phyloP scores from a whole-genome alignment of 2,888 invertebrate genomes.

The Patella pellucida region DNA sequence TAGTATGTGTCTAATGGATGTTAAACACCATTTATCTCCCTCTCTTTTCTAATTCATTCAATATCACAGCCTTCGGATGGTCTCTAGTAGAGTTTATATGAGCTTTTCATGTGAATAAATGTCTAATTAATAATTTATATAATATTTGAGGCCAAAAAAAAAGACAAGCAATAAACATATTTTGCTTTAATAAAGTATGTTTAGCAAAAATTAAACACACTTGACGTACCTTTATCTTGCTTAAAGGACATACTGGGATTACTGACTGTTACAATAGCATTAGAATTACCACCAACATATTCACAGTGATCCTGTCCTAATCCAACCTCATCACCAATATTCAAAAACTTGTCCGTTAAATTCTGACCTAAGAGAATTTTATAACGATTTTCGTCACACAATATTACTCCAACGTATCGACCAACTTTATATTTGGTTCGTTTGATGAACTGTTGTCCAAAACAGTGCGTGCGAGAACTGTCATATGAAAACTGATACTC shows the following conservation, averaged over 20 bases:
- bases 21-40: no score
- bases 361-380: slow-evolving; percentile 57
- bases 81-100: not conserved
- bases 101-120: no score
- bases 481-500: slow-evolving; percentile 49
- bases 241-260: slow-evolving; percentile 24
- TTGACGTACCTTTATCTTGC: slow-evolving; percentile 30
- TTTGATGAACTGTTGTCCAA: slow-evolving; percentile 50
- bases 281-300: slow-evolving; percentile 49
- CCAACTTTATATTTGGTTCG: slow-evolving; percentile 41
- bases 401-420: slow-evolving; percentile 57
- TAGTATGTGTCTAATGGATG: no score
- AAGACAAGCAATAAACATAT: no score
- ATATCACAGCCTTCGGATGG: not conserved
- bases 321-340: slow-evolving; percentile 54
- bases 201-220: no score
- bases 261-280: slow-evolving; percentile 33
- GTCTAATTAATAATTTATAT: no score
- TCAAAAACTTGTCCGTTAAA: slow-evolving; percentile 49
- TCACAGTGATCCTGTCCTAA: slow-evolving; percentile 64
- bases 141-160: no score
- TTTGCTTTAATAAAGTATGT: no score
- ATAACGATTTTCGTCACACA: slow-evolving; percentile 53
- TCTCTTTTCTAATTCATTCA: no score
- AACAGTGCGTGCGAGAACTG: slow-evolving; percentile 44